Percentiles rank a stretch among this genome's conserved stretches.
Evolutionary conservation across 2,113 vertebrate species (phyloP).

Genomic region (Erpornis zantholeuca): DNA sequence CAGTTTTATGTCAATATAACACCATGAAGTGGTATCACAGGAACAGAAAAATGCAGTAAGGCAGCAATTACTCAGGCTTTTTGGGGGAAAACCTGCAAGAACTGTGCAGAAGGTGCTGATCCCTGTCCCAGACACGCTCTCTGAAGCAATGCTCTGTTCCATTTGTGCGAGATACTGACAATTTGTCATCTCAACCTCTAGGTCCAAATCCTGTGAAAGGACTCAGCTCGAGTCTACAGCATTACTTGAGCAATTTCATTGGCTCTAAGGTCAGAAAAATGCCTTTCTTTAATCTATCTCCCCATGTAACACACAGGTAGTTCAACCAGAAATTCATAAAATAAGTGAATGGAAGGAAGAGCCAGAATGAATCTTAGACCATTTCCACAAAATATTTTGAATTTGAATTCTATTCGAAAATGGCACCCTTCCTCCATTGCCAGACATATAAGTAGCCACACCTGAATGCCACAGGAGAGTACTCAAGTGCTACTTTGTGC

Average conservation of each 20-base stretch:
- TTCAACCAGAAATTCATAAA: not conserved
- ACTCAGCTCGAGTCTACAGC: not conserved
- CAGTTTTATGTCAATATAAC: not conserved
- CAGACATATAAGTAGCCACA: not conserved
- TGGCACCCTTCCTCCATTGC: not conserved
- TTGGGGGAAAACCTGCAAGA: not conserved
- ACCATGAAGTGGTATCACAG: not conserved
- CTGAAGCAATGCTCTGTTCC: not conserved
- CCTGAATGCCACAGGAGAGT: not conserved
- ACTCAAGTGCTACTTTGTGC: not conserved
- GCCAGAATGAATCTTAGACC: not conserved
- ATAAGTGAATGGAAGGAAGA: not conserved
- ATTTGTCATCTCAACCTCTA: not conserved
- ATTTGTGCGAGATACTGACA: accelerated
- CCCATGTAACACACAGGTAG: not conserved
- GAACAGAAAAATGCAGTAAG: not conserved
- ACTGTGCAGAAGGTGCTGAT: not conserved
- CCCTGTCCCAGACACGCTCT: not conserved
- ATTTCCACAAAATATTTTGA: not conserved
- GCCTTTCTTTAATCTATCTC: not conserved
- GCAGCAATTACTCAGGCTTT: constrained; percentile 18
- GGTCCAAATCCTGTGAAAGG: not conserved
- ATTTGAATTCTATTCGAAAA: not conserved
- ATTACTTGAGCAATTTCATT: not conserved
- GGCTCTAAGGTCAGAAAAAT: not conserved